Percentiles rank a stretch among this genome's conserved stretches.
Conservation (phyloP, 1,140 invertebrate genomes). For the Piezodorus guildinii region DNA sequence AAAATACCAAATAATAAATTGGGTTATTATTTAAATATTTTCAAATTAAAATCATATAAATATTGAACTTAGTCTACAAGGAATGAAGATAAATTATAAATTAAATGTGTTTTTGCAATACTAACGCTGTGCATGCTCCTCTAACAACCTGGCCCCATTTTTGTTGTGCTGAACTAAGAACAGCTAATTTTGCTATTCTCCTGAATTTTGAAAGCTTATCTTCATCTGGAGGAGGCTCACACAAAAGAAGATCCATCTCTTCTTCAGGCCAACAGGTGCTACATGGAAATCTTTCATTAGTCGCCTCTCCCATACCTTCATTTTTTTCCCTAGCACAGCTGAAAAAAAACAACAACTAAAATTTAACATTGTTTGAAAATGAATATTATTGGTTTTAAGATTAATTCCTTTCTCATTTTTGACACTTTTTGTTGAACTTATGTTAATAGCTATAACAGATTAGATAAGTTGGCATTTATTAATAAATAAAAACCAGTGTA, state of each 20-base stretch:
- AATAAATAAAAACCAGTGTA: background rate
- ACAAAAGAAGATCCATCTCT: slow-evolving; percentile 37
- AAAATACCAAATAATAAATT: too few relatives aligned
- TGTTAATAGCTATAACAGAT: too few relatives aligned
- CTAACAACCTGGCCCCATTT: slow-evolving; percentile 59
- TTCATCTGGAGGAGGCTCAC: slow-evolving; percentile 43
- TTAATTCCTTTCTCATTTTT: too few relatives aligned
- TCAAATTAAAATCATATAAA: too few relatives aligned
- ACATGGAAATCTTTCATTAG: slow-evolving; percentile 81
- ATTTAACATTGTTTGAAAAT: background rate
- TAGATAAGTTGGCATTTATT: background rate
- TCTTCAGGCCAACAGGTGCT: slow-evolving; percentile 48
- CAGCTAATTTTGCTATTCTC: slow-evolving; percentile 56
- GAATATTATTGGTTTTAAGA: too few relatives aligned
- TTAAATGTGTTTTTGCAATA: slow-evolving; percentile 22
- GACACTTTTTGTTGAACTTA: too few relatives aligned
- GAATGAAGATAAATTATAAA: too few relatives aligned
- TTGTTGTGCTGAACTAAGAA: slow-evolving; percentile 47
- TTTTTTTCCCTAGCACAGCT: slow-evolving; percentile 41
- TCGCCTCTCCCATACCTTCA: slow-evolving; percentile 67
- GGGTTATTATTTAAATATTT: too few relatives aligned
- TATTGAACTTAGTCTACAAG: too few relatives aligned
- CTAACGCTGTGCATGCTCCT: slow-evolving; percentile 44
- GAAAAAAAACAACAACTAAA: background rate
- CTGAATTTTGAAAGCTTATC: slow-evolving; percentile 53